phyloP scores from a whole-genome alignment of 2,797 vertebrate species.

The Sebastes steindachneri region DNA sequence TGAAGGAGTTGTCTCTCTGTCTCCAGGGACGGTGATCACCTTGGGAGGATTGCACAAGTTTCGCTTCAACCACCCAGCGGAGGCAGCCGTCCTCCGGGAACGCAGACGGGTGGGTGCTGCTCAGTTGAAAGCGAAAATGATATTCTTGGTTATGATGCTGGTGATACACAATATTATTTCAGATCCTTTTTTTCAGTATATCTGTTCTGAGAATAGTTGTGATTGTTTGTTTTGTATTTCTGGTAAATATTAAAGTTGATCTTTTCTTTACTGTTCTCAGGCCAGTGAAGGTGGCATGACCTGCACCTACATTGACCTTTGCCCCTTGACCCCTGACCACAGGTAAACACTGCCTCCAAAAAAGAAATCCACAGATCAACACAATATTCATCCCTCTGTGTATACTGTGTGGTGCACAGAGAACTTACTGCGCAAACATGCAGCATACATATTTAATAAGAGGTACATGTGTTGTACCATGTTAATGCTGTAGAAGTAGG shows the following conservation, averaged over 20 bases:
- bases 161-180: background rate
- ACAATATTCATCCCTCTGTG: background rate
- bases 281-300: constrained; percentile 78
- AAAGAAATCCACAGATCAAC: background rate
- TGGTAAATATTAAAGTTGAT: background rate
- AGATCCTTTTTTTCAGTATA: background rate
- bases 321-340: constrained; percentile 33
- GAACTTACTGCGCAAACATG: background rate
- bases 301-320: constrained; percentile 80
- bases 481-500: constrained; percentile 35
- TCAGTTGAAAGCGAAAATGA: constrained; percentile 7
- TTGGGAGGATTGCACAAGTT: constrained; percentile 92
- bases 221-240: accelerated
- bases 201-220: background rate
- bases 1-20: constrained; percentile 32
- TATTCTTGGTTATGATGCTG: constrained; percentile 4
- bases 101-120: constrained; percentile 87
- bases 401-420: background rate
- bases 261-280: constrained; percentile 69
- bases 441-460: constrained; percentile 48
- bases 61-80: constrained; percentile 96
- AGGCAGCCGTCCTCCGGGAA: constrained; percentile 91
- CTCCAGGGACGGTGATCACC: constrained; percentile 90
- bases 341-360: constrained; percentile 67
- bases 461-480: constrained; percentile 7